Conservation (phyloP, 2,113 vertebrate genomes). For the Rhynchopsitta pachyrhyncha region DNA sequence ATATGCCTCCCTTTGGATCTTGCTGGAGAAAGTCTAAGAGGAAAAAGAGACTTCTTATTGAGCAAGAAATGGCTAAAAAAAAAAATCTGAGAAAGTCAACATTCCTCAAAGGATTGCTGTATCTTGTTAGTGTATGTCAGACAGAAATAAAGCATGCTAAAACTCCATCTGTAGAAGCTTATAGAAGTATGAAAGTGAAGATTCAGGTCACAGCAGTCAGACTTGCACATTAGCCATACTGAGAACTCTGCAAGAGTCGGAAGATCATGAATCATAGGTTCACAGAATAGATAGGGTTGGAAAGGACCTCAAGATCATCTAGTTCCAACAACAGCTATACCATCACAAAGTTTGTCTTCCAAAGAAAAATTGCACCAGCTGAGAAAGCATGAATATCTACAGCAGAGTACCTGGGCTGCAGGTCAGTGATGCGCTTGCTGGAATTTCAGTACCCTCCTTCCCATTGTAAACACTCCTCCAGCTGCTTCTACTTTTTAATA, state of each 20-base stretch:
- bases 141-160: background rate
- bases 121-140: background rate
- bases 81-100: background rate
- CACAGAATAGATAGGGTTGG: background rate
- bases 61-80: background rate
- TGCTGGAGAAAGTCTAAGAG: background rate
- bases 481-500: background rate
- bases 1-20: background rate
- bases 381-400: background rate
- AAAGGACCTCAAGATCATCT: background rate
- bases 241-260: background rate
- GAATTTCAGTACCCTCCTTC: background rate
- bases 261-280: background rate
- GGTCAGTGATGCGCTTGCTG: background rate
- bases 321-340: background rate
- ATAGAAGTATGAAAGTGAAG: background rate
- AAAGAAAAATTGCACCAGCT: background rate
- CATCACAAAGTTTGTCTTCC: background rate
- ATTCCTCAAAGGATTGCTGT: background rate
- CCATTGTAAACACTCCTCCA: background rate
- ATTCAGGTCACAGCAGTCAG: background rate
- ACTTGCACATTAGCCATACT: background rate
- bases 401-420: background rate
- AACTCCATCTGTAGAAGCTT: background rate
- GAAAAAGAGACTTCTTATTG: background rate